These are phyloP conservation scores for Porites australiensis DNA, from an alignment of 64 coral and sea anemone species.

Conservation along the genomic window DNA sequence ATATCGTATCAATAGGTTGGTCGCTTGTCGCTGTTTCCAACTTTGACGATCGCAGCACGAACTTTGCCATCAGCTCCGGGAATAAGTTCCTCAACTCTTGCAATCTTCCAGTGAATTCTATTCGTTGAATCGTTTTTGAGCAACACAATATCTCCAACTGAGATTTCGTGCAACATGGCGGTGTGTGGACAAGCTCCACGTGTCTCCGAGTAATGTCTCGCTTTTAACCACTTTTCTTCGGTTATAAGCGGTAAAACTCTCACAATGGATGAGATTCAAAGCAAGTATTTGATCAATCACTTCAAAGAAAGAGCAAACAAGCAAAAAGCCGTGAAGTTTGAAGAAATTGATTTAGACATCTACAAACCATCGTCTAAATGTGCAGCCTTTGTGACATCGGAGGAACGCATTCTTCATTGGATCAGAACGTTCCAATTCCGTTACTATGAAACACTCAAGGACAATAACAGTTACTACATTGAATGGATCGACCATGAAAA, in stretches of 20 bases:
- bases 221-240: no score
- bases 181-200: no score
- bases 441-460: not conserved
- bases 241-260: no score
- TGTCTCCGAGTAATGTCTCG: no score
- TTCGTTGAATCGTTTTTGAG: conserved; percentile 3
- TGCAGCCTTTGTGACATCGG: conserved; percentile 9
- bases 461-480: not conserved
- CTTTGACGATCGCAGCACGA: conserved; percentile 56
- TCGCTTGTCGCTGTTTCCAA: not conserved
- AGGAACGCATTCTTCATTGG: not conserved
- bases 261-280: not conserved
- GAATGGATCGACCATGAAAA: conserved; percentile 6
- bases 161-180: not conserved
- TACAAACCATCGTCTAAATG: not conserved
- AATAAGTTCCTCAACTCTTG: conserved; percentile 55
- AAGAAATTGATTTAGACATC: conserved; percentile 6
- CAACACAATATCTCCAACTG: conserved; percentile 22
- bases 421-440: not conserved
- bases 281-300: not conserved
- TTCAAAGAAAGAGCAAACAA: not conserved
- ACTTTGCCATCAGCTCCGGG: conserved; percentile 49
- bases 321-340: conserved; percentile 21
- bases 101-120: conserved; percentile 56
- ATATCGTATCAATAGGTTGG: not conserved